Base-by-base conservation (phyloP, 1,140 invertebrate genomes). In the Chymomyza costata region DNA sequence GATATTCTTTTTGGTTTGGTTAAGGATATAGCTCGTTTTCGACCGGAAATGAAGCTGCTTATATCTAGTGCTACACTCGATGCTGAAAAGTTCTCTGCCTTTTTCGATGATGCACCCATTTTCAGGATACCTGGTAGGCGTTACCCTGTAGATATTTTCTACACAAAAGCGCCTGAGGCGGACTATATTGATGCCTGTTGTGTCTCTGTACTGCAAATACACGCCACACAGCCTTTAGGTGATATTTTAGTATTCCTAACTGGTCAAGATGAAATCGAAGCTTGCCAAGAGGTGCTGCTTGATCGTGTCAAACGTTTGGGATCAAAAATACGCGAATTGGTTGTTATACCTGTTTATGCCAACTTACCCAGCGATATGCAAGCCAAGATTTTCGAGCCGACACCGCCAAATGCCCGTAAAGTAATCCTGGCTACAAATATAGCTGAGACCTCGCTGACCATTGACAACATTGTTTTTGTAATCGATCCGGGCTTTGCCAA, bases 401-500 rank as follows among this genome's bases (percentile, higher is more conserved):
- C 97, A 8, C 97, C 97, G 32, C 92, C 94, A 15, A 94, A 95
- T 52, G 95, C 97, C 1, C 89, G 98, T 69, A 99, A 97, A 92
- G 94, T 99, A 16, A 92, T 99, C 11, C 86, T 99, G 14, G 98
- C 98, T 1, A 99, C 98, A 14, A 99, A 99, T 85, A 99, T 99
- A 83, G 98, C 98, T 1, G 97, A 99, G 88, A 99, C 98, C 13
- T 99, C 97, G 2, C 87, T 99, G 6, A 99, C 98, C 1, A 99
- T 99, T 65, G 98, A 99, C 85, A 99, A 99, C 68, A 99, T 99
- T 59, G 94, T 96, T 40, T 99, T 98, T 88, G 98, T 99, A 0
- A 99, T 99, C 65, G 98, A 99, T 89, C 97, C 97, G 11, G 98
- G 98, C 1, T 99, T 99, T 87, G 97, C 96, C 34, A 99, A 99